These are phyloP conservation scores for Taenioides sp. DNA, from an alignment of 2,797 vertebrate species.

Conservation along the genomic window DNA sequence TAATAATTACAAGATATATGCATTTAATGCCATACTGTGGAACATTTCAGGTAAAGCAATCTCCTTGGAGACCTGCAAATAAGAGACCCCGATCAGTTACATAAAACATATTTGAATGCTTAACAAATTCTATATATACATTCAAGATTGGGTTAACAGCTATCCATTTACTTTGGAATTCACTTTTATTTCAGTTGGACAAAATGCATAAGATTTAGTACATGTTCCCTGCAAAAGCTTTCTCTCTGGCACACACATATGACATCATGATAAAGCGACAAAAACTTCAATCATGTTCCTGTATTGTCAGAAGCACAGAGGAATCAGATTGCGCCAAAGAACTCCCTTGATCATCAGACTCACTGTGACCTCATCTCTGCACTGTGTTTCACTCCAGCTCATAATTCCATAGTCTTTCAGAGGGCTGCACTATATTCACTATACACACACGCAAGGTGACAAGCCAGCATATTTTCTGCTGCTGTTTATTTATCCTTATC, in stretches of 20 bases:
- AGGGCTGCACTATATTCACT: conserved; percentile 43
- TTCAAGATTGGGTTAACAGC: not conserved
- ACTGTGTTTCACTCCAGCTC: conserved; percentile 54
- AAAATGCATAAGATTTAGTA: not conserved
- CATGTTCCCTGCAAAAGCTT: no score
- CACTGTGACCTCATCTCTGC: conserved; percentile 52
- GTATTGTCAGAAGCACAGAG: not conserved
- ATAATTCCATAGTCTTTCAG: conserved; percentile 48
- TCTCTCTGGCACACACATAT: no score
- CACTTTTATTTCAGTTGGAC: not conserved
- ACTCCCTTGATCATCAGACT: conserved; percentile 47
- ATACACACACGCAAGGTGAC: conserved; percentile 26
- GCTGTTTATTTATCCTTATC: no score
- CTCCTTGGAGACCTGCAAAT: no score
- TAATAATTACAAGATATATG: no score
- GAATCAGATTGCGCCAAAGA: not conserved
- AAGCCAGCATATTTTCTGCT: conserved; percentile 24
- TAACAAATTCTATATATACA: no score
- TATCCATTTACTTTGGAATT: not conserved
- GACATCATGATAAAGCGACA: not conserved
- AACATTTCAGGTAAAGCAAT: no score
- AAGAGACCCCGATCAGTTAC: no score
- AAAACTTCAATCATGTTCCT: not conserved
- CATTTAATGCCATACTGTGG: no score
- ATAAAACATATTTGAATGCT: no score